Base-by-base conservation (phyloP, 1,140 invertebrate genomes). In the Elymnias hypermnestra region DNA sequence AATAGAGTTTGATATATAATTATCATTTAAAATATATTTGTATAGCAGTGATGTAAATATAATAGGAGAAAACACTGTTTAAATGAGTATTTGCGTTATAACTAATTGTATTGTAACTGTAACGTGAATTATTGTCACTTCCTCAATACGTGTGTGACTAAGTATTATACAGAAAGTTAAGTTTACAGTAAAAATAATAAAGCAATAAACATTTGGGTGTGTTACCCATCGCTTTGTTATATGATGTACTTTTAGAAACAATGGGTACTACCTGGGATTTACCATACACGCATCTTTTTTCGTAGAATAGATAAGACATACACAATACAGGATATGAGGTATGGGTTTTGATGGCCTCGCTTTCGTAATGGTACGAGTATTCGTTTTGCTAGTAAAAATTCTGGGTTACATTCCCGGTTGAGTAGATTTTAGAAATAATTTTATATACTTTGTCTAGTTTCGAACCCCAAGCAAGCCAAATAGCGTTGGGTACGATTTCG, bases 181-280 rank as follows among this genome's bases (percentile, higher is more conserved):
- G 15, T 8, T 10, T 17, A 28, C 8, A 17, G 21, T 36, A 12
- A 43, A 10, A n/a, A 18, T 35, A 8, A 23, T 31, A 29, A 42
- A 35, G 35, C 37, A 43, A 40, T 46, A 52, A 52, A 52, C 49
- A 51, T 44, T 47, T 31, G 25, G 25, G 36, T 9, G 23, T 39
- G 15, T 46, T 29, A 31, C 21, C 21, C 19, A 19, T 39, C 12
- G 17, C 17, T 33, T 52, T 52, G 41, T 52, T 44, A 40, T 31
- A 17, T 39, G 40, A 7, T 19, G 26, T 29, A 12, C n/a, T 23
- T 42, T 51, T 45, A 59, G 35, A 59, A 51, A 59, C 54, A 40
- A 23, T 12, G 17, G 22, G 41, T 28, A 38, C 26, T 62, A 62
- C 58, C 58, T 62, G 53, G 53, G 53, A 38, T 43, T 51, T 51